Evolutionary conservation across 1,140 invertebrate species (phyloP).

Genomic region (Caenorhabditis brenneri): DNA sequence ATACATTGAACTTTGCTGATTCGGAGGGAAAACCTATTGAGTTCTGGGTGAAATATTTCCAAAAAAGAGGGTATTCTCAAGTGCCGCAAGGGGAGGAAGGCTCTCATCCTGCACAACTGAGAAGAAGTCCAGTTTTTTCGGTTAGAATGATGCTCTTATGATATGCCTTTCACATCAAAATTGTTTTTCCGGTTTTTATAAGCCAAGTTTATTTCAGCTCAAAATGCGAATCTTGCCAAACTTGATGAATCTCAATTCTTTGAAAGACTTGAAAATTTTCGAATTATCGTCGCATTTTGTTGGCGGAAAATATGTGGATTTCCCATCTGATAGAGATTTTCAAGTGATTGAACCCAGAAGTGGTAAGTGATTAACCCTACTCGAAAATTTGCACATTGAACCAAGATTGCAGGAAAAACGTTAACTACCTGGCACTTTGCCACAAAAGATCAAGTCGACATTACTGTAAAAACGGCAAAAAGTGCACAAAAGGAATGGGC

Average conservation of each 20-base stretch:
- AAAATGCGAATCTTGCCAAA: conserved; percentile 30
- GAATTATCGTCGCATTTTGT: conserved; percentile 42
- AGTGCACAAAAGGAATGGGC: conserved; percentile 60
- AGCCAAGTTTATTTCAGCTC: background rate
- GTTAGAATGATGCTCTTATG: too few relatives aligned
- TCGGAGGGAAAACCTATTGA: background rate
- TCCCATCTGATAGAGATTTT: background rate
- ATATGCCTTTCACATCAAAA: too few relatives aligned
- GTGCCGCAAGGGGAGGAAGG: conserved; percentile 47
- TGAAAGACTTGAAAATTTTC: conserved; percentile 8
- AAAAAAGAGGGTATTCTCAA: conserved; percentile 9
- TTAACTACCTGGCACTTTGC: conserved; percentile 50
- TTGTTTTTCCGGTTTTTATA: background rate
- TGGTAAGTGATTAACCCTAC: background rate
- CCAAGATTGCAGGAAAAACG: conserved; percentile 46
- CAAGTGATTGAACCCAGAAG: conserved; percentile 44
- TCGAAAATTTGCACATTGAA: background rate
- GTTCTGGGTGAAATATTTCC: conserved; percentile 2
- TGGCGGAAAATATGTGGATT: conserved; percentile 31
- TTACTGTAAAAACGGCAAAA: conserved; percentile 50
- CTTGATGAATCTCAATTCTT: conserved; percentile 16
- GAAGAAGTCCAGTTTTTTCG: background rate
- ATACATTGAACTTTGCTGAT: conserved; percentile 31
- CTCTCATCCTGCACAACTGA: conserved; percentile 46
- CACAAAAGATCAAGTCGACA: conserved; percentile 44